Evolutionary conservation across 1,140 invertebrate genomes (phyloP).

Genomic region (Drosophila mauritiana): DNA sequence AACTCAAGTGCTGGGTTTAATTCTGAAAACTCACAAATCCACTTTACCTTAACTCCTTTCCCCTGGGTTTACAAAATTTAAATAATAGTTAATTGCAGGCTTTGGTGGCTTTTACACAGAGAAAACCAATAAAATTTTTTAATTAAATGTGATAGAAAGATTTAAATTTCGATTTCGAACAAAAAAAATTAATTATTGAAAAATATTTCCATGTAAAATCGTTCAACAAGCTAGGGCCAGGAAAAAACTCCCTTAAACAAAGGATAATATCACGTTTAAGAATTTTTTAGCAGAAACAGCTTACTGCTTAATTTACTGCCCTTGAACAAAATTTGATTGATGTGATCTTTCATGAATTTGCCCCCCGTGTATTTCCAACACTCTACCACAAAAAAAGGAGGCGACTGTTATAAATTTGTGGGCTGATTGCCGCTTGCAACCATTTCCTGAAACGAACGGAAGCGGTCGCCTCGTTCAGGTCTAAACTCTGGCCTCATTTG

Average conservation of each 20-base stretch:
- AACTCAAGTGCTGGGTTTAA: constrained; percentile 5
- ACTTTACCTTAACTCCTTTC: not conserved
- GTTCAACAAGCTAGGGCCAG: not conserved
- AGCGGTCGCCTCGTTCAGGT: constrained; percentile 34
- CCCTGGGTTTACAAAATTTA: constrained; percentile 18
- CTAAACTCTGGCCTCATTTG: constrained; percentile 55
- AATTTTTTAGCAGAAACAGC: too few species aligned
- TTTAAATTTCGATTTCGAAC: too few species aligned
- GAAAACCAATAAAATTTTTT: not conserved
- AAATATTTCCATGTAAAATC: not conserved
- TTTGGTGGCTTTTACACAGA: not conserved
- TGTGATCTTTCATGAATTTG: not conserved
- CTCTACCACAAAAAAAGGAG: constrained; percentile 2
- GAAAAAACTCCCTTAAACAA: too few species aligned
- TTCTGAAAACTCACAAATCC: not conserved
- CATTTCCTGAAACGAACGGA: constrained; percentile 51
- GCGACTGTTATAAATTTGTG: constrained; percentile 57
- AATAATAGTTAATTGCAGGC: constrained; percentile 46
- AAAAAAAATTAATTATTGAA: too few species aligned
- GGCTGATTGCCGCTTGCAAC: constrained; percentile 68
- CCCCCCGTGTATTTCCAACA: not conserved
- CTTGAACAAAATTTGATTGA: not conserved
- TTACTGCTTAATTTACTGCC: not conserved
- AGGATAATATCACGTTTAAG: too few species aligned
- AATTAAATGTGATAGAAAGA: too few species aligned